A percentile compares a stretch with the other conserved stretches of the same genome.
Conservation (phyloP, 2,888 invertebrate species). For the Lordiphosa fenestrarum region DNA sequence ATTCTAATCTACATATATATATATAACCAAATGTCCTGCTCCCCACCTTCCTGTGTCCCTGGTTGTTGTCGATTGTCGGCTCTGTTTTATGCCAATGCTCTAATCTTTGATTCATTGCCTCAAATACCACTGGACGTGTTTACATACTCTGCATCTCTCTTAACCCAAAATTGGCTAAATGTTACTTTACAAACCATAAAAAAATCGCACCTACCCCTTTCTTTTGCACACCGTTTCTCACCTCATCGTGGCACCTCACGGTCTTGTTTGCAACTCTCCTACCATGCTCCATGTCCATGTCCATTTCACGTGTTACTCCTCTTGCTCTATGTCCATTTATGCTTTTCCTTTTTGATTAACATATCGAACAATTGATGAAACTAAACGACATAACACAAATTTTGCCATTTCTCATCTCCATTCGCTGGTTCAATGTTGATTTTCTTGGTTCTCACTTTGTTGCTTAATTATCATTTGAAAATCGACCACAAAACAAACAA, state of each 20-base stretch:
- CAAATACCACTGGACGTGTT: conserved; percentile 30
- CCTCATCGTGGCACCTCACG: too few species aligned
- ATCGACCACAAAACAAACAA: conserved; percentile 18
- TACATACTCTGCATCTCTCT: too few species aligned
- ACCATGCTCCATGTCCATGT: too few species aligned
- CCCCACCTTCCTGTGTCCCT: too few species aligned
- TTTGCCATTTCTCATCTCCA: conserved; percentile 43
- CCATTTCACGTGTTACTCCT: too few species aligned
- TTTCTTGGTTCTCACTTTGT: conserved; percentile 9
- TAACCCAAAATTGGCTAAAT: background rate
- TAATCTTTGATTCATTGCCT: conserved; percentile 12
- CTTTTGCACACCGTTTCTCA: conserved; percentile 6
- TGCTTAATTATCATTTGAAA: conserved; percentile 4
- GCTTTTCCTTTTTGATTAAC: background rate
- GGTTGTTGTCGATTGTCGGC: background rate
- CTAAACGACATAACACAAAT: conserved; percentile 45
- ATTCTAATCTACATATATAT: too few species aligned
- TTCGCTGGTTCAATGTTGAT: background rate
- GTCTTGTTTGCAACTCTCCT: too few species aligned
- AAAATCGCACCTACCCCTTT: conserved; percentile 10
- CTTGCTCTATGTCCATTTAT: too few species aligned
- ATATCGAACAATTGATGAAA: conserved; percentile 22
- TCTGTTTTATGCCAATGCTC: background rate
- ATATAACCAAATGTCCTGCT: too few species aligned
- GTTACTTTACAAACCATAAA: background rate